Conservation (phyloP, 2,113 vertebrate species). For the Oncorhynchus mykiss region DNA sequence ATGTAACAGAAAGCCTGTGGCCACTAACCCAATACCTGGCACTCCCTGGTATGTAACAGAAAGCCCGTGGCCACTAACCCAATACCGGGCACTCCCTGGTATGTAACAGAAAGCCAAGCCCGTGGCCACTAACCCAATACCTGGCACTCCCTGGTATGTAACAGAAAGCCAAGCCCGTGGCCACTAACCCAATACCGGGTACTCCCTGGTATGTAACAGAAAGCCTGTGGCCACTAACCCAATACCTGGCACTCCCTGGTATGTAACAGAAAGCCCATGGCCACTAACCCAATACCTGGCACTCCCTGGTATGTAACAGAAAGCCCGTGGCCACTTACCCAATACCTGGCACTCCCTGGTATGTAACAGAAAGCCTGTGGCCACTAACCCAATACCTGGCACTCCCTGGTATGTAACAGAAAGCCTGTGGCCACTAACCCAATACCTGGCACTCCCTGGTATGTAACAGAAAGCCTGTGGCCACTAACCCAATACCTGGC, state of each 20-base stretch:
- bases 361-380: constrained; percentile 16
- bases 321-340: constrained; percentile 95
- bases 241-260: constrained; percentile 97
- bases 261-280: constrained; percentile 87
- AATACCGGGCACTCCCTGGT: no score
- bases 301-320: constrained; percentile 93
- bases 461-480: no score
- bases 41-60: no score
- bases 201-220: constrained; percentile 93
- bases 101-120: constrained; percentile 89
- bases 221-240: constrained; percentile 94
- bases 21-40: no score
- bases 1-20: no score
- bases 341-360: constrained; percentile 91
- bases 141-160: constrained; percentile 91
- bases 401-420: constrained; percentile 60
- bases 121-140: constrained; percentile 94
- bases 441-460: no score
- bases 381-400: no score
- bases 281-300: constrained; percentile 95
- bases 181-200: constrained; percentile 95
- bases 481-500: no score
- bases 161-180: constrained; percentile 94
- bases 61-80: no score
- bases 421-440: no score